phyloP scores from a whole-genome alignment of 2,113 vertebrate species.

The Coturnix japonica region DNA sequence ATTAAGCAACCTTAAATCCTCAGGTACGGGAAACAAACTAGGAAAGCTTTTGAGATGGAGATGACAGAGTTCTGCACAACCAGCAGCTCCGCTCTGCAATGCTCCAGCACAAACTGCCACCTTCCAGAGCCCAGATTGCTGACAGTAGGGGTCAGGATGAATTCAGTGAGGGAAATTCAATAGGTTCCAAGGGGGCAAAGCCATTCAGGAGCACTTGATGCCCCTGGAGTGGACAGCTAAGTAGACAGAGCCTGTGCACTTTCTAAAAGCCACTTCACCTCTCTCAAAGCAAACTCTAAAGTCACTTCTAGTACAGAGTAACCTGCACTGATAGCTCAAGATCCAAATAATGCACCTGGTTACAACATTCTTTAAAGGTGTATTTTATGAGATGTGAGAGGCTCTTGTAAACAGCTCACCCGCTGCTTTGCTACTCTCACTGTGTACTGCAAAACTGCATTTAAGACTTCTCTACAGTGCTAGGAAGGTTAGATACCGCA shows the following conservation, averaged over 20 bases:
- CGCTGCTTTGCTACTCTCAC: background rate
- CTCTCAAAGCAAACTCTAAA: background rate
- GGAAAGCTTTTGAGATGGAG: background rate
- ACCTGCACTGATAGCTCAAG: background rate
- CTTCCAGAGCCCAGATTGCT: rapidly evolving
- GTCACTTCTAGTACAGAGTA: background rate
- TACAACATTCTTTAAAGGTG: background rate
- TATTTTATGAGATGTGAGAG: background rate
- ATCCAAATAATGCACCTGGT: background rate
- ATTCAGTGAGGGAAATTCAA: background rate
- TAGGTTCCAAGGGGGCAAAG: background rate
- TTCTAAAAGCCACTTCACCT: background rate
- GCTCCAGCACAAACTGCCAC: rapidly evolving
- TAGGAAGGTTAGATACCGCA: background rate
- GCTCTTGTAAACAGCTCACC: background rate
- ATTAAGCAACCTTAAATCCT: constrained; percentile 36
- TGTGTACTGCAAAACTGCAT: background rate
- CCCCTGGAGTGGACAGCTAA: rapidly evolving
- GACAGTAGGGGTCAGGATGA: rapidly evolving
- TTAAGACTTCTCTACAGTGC: background rate
- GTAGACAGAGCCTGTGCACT: background rate
- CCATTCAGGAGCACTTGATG: background rate
- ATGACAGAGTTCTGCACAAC: background rate
- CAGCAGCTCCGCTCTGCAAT: background rate
- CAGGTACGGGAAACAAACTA: background rate